These are phyloP conservation scores for Agriopis leucophaearia DNA, from an alignment of 2,888 invertebrate species.

Conservation along the genomic window DNA sequence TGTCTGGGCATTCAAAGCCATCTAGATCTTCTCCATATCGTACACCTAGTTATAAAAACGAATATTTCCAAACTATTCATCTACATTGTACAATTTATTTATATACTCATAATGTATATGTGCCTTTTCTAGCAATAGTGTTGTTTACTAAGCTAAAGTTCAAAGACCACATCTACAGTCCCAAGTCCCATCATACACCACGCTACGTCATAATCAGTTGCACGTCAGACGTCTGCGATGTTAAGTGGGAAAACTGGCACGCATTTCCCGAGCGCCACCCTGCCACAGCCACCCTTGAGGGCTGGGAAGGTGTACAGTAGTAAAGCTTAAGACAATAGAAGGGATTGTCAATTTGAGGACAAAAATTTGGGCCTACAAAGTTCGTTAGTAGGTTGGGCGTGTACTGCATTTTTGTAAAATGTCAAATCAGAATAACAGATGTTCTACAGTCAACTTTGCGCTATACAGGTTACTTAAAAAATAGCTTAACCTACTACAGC, in stretches of 20 bases:
- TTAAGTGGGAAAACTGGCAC: slow-evolving; percentile 78
- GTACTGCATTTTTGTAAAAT: not conserved
- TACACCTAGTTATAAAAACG: too few species aligned
- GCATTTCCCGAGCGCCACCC: slow-evolving; percentile 75
- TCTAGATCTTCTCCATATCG: too few species aligned
- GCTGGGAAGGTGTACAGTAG: not conserved
- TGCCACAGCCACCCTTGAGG: slow-evolving; percentile 57
- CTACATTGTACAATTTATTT: too few species aligned
- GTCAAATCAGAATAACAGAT: not conserved
- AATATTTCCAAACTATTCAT: too few species aligned
- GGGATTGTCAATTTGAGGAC: not conserved
- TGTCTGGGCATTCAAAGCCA: too few species aligned
- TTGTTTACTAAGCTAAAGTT: not conserved
- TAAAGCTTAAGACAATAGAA: slow-evolving; percentile 6
- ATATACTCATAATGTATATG: too few species aligned
- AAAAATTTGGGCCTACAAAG: not conserved
- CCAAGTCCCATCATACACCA: slow-evolving; percentile 14
- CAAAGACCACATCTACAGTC: slow-evolving; percentile 11
- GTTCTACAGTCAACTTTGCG: too few species aligned
- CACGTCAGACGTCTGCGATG: slow-evolving; percentile 66
- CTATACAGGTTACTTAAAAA: too few species aligned
- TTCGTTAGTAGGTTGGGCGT: not conserved
- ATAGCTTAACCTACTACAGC: too few species aligned
- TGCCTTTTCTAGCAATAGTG: not conserved
- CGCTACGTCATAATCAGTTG: slow-evolving; percentile 61